Evolutionary conservation across 2,888 invertebrate species (phyloP).

Genomic region (Myopa tessellatipennis): DNA sequence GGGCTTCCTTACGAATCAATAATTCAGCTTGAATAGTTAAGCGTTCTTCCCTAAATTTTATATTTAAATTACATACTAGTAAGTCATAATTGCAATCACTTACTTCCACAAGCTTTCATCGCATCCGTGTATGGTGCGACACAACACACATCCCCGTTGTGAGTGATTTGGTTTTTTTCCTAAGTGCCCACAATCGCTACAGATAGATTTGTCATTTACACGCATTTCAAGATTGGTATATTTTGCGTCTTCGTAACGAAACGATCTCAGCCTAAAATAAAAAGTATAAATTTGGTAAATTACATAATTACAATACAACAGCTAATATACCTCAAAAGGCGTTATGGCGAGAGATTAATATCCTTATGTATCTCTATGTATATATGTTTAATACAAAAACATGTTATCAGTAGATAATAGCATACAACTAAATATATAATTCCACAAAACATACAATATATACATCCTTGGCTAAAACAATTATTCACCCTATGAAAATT

Average conservation of each 20-base stretch:
- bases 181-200: constrained; percentile 78
- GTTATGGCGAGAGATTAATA: too few species aligned
- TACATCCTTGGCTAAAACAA: too few species aligned
- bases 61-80: constrained; percentile 1
- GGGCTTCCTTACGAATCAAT: constrained; percentile 75
- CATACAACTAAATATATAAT: too few species aligned
- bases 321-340: too few species aligned
- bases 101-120: constrained; percentile 74
- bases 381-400: too few species aligned
- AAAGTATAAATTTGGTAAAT: neutral
- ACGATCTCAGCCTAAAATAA: constrained; percentile 71
- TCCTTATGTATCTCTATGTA: too few species aligned
- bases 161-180: constrained; percentile 74
- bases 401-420: too few species aligned
- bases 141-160: constrained; percentile 75
- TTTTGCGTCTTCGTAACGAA: constrained; percentile 72
- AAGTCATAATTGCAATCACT: constrained; percentile 37
- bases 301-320: neutral
- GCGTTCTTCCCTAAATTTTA: constrained; percentile 72
- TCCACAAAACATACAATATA: too few species aligned
- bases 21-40: constrained; percentile 77
- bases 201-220: constrained; percentile 73
- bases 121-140: constrained; percentile 75
- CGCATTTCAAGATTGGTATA: constrained; percentile 71
- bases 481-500: too few species aligned